Evolutionary conservation across 1,140 invertebrate species (phyloP).

Genomic region (Drosophila orena): DNA sequence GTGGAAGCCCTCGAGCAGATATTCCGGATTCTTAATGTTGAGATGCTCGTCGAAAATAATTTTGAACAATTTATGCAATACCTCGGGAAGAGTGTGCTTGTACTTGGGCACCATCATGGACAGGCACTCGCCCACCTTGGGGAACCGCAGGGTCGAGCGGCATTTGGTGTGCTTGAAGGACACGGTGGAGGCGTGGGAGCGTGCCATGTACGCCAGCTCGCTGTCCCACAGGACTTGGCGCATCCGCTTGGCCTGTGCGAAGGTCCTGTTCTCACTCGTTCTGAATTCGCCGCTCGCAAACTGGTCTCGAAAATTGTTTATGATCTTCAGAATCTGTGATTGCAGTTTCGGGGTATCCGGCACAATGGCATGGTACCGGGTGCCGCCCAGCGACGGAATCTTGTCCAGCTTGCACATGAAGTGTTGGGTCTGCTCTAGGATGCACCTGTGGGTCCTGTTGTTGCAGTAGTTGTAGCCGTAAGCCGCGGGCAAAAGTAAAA

Average conservation of each 20-base stretch:
- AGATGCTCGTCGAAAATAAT: constrained; percentile 22
- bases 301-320: constrained; percentile 29
- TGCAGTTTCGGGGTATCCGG: constrained; percentile 27
- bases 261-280: constrained; percentile 7
- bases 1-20: constrained; percentile 14
- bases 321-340: background rate
- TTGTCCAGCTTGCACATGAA: constrained; percentile 42
- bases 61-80: background rate
- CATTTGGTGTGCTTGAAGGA: constrained; percentile 48
- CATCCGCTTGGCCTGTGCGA: constrained; percentile 50
- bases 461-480: constrained; percentile 62
- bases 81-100: background rate
- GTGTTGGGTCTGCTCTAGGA: constrained; percentile 2
- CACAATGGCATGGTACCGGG: constrained; percentile 15
- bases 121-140: constrained; percentile 38
- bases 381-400: background rate
- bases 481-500: background rate
- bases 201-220: constrained; percentile 59
- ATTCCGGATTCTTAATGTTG: constrained; percentile 20
- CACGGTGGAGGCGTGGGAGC: constrained; percentile 43
- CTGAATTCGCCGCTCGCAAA: constrained; percentile 36
- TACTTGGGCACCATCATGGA: background rate
- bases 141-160: constrained; percentile 44
- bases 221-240: constrained; percentile 63
- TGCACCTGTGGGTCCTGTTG: constrained; percentile 34